Evolutionary conservation across 2,888 invertebrate genomes (phyloP).

Genomic region (Hedychridium roseum): DNA sequence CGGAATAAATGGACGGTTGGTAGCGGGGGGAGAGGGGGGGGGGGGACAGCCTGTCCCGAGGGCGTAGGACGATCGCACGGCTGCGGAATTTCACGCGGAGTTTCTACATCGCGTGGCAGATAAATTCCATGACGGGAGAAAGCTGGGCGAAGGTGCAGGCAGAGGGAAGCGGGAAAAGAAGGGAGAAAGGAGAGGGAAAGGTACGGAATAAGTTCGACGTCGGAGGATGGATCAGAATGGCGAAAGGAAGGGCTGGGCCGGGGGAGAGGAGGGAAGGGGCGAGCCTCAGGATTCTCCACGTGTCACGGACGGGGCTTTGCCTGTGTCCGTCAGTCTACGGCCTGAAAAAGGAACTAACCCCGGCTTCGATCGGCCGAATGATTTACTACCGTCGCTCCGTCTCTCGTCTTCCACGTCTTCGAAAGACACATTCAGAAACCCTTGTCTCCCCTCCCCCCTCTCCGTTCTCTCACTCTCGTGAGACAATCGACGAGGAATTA

Average conservation of each 20-base stretch:
- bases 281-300: slow-evolving; percentile 5
- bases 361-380: slow-evolving; percentile 32
- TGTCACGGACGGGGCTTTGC: slow-evolving; percentile 25
- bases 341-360: slow-evolving; percentile 34
- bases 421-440: background rate
- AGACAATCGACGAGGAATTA: too few relatives aligned
- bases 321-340: slow-evolving; percentile 22
- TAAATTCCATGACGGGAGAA: slow-evolving; percentile 24
- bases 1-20: background rate
- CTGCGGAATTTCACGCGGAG: slow-evolving; percentile 14
- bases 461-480: too few relatives aligned
- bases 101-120: slow-evolving; percentile 22
- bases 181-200: background rate
- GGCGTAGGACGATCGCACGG: slow-evolving; percentile 8
- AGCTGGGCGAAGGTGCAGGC: slow-evolving; percentile 15
- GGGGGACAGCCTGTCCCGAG: slow-evolving; percentile 3
- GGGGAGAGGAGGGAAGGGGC: slow-evolving; percentile 2
- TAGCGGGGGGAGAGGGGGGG: background rate
- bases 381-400: slow-evolving; percentile 39
- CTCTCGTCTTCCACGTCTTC: background rate
- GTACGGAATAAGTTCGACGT: slow-evolving; percentile 6
- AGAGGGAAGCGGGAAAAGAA: background rate
- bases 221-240: slow-evolving; percentile 6
- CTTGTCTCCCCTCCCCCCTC: too few relatives aligned
- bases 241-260: background rate